Evolutionary conservation across 2,113 vertebrate genomes (phyloP).

Genomic region (Antennarius striatus): DNA sequence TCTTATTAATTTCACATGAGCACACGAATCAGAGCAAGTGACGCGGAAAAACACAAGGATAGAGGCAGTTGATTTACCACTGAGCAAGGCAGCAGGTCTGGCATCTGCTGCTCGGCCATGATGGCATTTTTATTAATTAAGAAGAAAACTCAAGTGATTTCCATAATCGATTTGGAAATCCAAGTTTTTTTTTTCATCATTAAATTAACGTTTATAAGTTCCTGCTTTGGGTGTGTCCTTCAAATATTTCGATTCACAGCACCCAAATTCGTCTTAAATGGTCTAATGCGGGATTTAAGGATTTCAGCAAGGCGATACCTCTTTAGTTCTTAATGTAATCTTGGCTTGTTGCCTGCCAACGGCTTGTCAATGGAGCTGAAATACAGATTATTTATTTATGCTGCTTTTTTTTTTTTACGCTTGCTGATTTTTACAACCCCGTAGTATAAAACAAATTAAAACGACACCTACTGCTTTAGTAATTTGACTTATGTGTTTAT

Average conservation of each 20-base stretch:
- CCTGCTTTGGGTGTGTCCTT: not conserved
- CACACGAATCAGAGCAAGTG: conserved; percentile 74
- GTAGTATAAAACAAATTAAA: conserved; percentile 9
- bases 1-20: conserved; percentile 71
- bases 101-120: conserved; percentile 63
- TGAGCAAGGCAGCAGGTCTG: conserved; percentile 73
- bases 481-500: no score
- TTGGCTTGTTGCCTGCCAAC: not conserved
- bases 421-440: not conserved
- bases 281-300: conserved; percentile 6
- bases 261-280: not conserved
- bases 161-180: conserved; percentile 18
- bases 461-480: not conserved
- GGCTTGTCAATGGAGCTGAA: not conserved
- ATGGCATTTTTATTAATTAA: conserved; percentile 63
- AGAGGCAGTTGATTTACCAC: conserved; percentile 69
- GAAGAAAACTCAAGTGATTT: conserved; percentile 30
- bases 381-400: not conserved
- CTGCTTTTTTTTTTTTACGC: not conserved
- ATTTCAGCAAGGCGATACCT: not conserved
- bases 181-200: not conserved
- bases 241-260: not conserved
- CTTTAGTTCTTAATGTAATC: conserved; percentile 5
- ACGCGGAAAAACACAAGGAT: conserved; percentile 70
- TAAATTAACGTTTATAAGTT: no score